These are phyloP conservation scores for Sipha flava DNA, from an alignment of 1,140 invertebrate species.

Conservation along the genomic window DNA sequence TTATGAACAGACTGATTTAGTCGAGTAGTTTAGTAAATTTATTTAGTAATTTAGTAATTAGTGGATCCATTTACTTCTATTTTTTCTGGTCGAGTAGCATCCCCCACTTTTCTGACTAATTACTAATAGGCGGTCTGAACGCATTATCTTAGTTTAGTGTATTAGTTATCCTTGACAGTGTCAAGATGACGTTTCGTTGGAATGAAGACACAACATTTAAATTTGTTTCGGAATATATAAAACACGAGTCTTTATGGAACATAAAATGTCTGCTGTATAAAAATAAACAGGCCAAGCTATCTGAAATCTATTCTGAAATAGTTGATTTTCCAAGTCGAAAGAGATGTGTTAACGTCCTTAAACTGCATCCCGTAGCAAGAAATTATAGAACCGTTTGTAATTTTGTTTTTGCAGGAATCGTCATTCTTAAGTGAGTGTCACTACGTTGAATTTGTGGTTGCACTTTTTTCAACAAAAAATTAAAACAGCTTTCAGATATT, in stretches of 20 bases:
- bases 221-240: neutral
- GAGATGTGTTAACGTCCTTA: no score
- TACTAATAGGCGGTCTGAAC: neutral
- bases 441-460: neutral
- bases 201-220: neutral
- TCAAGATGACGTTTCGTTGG: neutral
- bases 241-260: neutral
- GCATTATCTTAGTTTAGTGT: neutral
- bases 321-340: no score
- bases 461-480: neutral
- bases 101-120: neutral
- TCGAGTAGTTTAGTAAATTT: neutral
- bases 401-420: no score
- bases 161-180: neutral
- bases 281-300: neutral
- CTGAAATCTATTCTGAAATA: no score
- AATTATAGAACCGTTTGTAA: no score
- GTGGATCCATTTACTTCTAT: neutral
- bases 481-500: neutral
- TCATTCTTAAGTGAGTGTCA: no score
- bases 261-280: neutral
- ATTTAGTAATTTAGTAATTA: constrained; percentile 6
- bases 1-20: neutral
- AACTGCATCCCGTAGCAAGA: no score
- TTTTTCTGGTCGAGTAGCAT: neutral